Evolutionary conservation across 2,888 invertebrate genomes (phyloP), one percentile per base, ranked within the genome.

Genomic region (Ophonus ardosiacus): DNA sequence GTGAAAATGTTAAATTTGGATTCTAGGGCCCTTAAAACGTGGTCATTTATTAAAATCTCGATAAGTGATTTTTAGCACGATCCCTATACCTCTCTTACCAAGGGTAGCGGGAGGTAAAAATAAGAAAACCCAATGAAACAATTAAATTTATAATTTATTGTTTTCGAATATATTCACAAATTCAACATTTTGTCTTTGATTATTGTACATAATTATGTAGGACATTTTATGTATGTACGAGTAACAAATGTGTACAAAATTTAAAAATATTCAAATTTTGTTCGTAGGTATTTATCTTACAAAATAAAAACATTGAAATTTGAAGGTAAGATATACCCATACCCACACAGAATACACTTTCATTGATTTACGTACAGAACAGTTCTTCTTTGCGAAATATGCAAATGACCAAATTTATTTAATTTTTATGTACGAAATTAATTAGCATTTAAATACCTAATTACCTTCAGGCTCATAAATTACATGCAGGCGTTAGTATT

Each of bases 381-480:
- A 68, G 3, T 43, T 74, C 68, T 68, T 38, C 71, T 43, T 74
- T 43, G 43, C 71, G 71, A 74, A 74, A 43, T 74, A 43, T 74
- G 71, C 40, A 74, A 74, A 40, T 74, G n/a, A 1, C 10, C 71
- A 74, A 74, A 74, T 74, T 74, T 74, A 74, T 74, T 74, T 74
- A 10, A 74, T 18, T 74, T 74, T 74, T 74, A 74, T 74, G 71
- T 74, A 74, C 10, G 71, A 74, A 74, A 74, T 74, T 74, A 74
- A 74, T 74, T 74, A 74, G 71, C 71, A 74, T 74, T 74, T 74
- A 74, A 74, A 74, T 74, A n/a, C 71, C 71, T 74, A 74, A 74
- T 74, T 74, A 74, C 40, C 71, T 74, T 18, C 17, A 43, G 43
- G 17, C 7, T 68, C 18, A 43, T 74, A 74, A 74, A 74, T 74